Conservation (phyloP, 2,113 vertebrate genomes). For the Meles meles region DNA sequence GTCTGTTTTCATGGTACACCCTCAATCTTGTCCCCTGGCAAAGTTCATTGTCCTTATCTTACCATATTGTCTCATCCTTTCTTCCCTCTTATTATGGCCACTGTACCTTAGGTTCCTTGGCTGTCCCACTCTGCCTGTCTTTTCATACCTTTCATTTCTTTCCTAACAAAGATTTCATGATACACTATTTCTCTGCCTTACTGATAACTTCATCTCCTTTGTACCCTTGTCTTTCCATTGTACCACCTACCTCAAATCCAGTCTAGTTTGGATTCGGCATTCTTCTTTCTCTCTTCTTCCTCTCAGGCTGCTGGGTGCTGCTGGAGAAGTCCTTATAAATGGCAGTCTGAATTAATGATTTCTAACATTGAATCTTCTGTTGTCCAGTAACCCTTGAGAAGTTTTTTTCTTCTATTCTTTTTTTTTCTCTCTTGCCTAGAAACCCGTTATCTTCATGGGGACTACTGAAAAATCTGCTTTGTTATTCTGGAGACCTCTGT, state of each 20-base stretch:
- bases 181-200: neutral
- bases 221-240: neutral
- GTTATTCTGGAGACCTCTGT: neutral
- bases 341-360: neutral
- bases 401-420: neutral
- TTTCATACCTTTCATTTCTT: slow-evolving; percentile 19
- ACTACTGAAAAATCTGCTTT: neutral
- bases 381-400: neutral
- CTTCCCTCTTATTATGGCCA: neutral
- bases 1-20: neutral
- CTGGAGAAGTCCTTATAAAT: neutral
- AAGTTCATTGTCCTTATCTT: neutral
- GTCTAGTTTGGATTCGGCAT: neutral
- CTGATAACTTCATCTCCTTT: neutral
- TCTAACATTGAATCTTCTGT: neutral
- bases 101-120: neutral
- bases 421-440: neutral
- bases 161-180: neutral
- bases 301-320: neutral
- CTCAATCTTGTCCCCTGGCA: neutral
- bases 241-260: neutral
- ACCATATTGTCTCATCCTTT: neutral
- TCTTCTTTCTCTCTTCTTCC: neutral
- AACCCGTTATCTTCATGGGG: neutral
- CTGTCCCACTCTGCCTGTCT: neutral